Base-by-base conservation (phyloP, 2,113 vertebrate species). In the Psilopsiagon aymara region DNA sequence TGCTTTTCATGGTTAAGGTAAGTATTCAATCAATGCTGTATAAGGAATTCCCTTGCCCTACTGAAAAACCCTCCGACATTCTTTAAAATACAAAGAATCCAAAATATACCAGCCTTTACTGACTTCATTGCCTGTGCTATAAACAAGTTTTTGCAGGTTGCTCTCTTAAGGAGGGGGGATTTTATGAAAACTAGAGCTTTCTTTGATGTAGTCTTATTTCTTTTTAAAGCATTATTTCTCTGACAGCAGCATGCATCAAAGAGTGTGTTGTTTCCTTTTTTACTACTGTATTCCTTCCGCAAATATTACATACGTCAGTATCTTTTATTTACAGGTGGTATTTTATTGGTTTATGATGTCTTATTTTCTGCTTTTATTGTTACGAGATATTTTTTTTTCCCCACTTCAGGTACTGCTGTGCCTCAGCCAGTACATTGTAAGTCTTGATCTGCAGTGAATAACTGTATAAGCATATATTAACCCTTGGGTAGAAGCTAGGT, bases 201-300 rank as follows among this genome's bases (percentile, higher is more conserved):
- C 47, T 94, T 89, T 92, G 60, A 77, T 92, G 44, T 82, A 62
- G 21, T 62, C 46, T 21, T 92, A 1, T 60, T 82, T 89, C 41
- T 67, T 47, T 55, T 17, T 59, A 33, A 46, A 82, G 7, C 55
- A 9, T 24, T 64, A 27, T 66, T 93, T 95, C 9, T 24, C 27
- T 88, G 44, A 44, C 39, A 93, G 29, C 75, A 80, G 13, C 27
- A 17, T 37, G 13, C 18, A 46, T 96, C 82, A 90, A 82, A 90
- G 62, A 73, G 6, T 18, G 9, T 5, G 4, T 8, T 68, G 14
- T 73, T 88, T 68, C 35, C 11, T 55, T 68, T 53, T 70, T 64
- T 37, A 21, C 13, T 82, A 1, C 39, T 64, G 0, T 8, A 25
- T 75, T 71, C 24, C 5, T 76, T 67, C 69, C 69, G 33, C 29